These are phyloP conservation scores for Montifringilla adamsi DNA, from an alignment of 2,113 vertebrate species.

Conservation along the genomic window DNA sequence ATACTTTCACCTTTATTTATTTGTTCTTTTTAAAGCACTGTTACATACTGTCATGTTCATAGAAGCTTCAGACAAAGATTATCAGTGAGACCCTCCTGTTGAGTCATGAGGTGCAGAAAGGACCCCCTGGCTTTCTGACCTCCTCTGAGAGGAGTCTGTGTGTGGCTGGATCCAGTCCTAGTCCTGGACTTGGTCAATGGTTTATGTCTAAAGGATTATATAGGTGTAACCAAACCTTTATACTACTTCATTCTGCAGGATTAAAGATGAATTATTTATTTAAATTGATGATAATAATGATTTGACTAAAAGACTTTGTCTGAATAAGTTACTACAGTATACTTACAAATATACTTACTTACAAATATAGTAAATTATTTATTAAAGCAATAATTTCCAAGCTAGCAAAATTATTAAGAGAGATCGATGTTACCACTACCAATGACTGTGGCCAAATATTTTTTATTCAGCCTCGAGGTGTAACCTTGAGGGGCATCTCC, in stretches of 20 bases:
- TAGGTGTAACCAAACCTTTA: not conserved
- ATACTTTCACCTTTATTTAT: not conserved
- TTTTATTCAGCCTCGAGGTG: not conserved
- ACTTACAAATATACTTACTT: not conserved
- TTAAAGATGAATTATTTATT: not conserved
- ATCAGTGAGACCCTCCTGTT: not conserved
- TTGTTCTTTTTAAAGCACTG: not conserved
- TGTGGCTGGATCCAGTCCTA: not conserved
- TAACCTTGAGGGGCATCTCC: not conserved
- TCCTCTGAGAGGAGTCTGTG: not conserved
- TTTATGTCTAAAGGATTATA: not conserved
- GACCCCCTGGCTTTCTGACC: not conserved
- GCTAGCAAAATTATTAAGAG: not conserved
- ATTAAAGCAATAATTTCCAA: not conserved
- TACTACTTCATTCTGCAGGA: not conserved
- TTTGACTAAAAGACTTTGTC: not conserved
- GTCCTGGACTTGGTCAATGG: not conserved
- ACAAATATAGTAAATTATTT: not conserved
- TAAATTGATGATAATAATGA: not conserved
- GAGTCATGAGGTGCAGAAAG: not conserved
- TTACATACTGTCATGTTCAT: not conserved
- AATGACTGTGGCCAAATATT: not conserved
- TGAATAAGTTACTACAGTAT: not conserved
- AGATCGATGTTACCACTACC: not conserved
- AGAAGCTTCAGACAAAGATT: not conserved